phyloP scores from a whole-genome alignment of 2,888 invertebrate species.

The Parthenolecanium corni region DNA sequence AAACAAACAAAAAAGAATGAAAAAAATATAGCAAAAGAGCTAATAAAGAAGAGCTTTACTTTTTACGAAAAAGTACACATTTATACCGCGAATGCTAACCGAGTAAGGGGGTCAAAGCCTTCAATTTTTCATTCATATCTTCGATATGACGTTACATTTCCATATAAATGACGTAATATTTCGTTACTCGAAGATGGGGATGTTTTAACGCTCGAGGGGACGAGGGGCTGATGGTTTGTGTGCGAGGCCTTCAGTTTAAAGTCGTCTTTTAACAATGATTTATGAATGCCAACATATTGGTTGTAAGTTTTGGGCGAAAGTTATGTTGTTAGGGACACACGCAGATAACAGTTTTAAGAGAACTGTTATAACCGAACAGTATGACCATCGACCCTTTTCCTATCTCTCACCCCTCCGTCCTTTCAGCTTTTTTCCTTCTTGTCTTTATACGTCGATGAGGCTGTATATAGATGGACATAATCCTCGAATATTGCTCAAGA shows the following conservation, averaged over 20 bases:
- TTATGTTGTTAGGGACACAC: conserved; percentile 21
- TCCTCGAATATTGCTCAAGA: conserved; percentile 29
- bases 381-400: conserved; percentile 8
- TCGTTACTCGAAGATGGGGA: conserved; percentile 16
- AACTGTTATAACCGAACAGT: conserved; percentile 3
- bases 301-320: conserved; percentile 14
- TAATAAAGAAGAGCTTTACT: too few relatives aligned
- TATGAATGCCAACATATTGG: conserved; percentile 30
- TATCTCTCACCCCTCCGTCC: neutral
- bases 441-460: neutral
- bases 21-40: too few relatives aligned
- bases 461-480: conserved; percentile 21
- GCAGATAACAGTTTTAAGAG: conserved; percentile 21
- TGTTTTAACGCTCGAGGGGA: conserved; percentile 18
- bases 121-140: conserved; percentile 30
- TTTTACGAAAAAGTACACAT: too few relatives aligned
- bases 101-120: conserved; percentile 16
- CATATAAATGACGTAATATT: conserved; percentile 30
- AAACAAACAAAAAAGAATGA: too few relatives aligned
- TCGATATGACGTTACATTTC: conserved; percentile 28
- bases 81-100: too few relatives aligned
- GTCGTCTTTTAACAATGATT: conserved; percentile 28
- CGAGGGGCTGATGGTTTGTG: neutral
- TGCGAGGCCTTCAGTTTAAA: neutral
- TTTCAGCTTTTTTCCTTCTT: neutral